phyloP scores from a whole-genome alignment of 2,797 vertebrate species.

The Semaprochilodus insignis region DNA sequence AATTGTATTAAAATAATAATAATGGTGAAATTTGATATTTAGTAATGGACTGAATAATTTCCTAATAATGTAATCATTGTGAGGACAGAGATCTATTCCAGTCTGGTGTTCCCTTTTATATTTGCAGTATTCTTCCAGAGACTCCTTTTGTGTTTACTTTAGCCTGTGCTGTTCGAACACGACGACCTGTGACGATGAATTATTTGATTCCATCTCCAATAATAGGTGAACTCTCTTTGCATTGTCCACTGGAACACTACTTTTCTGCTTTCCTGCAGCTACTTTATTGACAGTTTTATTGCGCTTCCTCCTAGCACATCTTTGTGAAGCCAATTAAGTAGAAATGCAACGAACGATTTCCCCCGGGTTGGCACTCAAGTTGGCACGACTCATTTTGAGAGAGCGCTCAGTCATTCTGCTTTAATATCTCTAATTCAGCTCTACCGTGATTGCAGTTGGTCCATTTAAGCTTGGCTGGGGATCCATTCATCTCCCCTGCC shows the following conservation, averaged over 20 bases:
- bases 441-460: slow-evolving; percentile 55
- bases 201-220: slow-evolving; percentile 4
- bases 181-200: not conserved
- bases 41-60: no score
- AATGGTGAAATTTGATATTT: no score
- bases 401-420: slow-evolving; percentile 54
- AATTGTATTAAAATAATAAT: no score
- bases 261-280: slow-evolving; percentile 47
- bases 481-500: slow-evolving; percentile 53
- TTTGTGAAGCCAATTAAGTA: slow-evolving; percentile 61
- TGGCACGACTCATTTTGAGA: slow-evolving; percentile 60
- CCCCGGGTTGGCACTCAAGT: slow-evolving; percentile 43
- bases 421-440: slow-evolving; percentile 63
- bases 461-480: slow-evolving; percentile 55
- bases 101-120: no score
- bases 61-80: no score
- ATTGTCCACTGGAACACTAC: slow-evolving; percentile 15
- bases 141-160: not conserved
- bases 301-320: slow-evolving; percentile 38
- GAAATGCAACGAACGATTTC: slow-evolving; percentile 58
- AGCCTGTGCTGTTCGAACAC: not conserved
- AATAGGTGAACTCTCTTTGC: slow-evolving; percentile 19
- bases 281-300: slow-evolving; percentile 53
- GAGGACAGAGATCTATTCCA: no score
- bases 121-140: not conserved